Percentiles rank a stretch among this genome's conserved stretches.
phyloP scores from a whole-genome alignment of 2,113 vertebrate genomes.

The Plecturocebus donacophilus region DNA sequence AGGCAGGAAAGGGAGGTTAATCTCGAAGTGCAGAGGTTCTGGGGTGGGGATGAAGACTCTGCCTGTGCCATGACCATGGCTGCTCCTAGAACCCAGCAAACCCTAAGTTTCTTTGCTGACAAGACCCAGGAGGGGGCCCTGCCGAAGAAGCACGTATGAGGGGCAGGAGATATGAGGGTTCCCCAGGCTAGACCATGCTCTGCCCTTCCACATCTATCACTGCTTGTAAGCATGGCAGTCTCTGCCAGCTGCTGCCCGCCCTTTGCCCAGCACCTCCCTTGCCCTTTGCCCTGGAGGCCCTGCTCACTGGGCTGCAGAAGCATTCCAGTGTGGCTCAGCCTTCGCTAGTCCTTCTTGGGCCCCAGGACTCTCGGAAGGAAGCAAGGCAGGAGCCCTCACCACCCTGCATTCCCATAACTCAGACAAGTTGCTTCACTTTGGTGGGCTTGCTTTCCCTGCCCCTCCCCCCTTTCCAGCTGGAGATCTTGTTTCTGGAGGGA shows the following conservation, averaged over 20 bases:
- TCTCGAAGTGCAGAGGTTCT: not conserved
- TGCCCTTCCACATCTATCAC: not conserved
- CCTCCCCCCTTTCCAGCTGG: not conserved
- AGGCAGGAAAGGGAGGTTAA: not conserved
- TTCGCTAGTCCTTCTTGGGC: not conserved
- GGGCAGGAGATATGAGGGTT: not conserved
- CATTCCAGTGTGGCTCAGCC: not conserved
- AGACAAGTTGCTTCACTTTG: not conserved
- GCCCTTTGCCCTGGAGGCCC: not conserved
- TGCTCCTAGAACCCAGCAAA: not conserved
- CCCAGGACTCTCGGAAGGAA: not conserved
- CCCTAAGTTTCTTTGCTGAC: not conserved
- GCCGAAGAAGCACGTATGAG: not conserved
- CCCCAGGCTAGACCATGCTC: not conserved
- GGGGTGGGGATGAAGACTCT: not conserved
- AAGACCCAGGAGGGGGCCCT: not conserved
- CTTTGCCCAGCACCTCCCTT: not conserved
- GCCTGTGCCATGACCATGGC: not conserved
- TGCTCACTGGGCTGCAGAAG: not conserved
- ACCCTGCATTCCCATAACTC: rapidly evolving
- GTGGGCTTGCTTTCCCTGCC: not conserved
- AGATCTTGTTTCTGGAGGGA: not conserved
- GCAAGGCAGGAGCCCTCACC: not conserved
- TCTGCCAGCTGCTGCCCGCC: not conserved
- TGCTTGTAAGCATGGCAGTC: not conserved